Base-by-base conservation (phyloP, 2,888 invertebrate species). In the Junonia oenone region DNA sequence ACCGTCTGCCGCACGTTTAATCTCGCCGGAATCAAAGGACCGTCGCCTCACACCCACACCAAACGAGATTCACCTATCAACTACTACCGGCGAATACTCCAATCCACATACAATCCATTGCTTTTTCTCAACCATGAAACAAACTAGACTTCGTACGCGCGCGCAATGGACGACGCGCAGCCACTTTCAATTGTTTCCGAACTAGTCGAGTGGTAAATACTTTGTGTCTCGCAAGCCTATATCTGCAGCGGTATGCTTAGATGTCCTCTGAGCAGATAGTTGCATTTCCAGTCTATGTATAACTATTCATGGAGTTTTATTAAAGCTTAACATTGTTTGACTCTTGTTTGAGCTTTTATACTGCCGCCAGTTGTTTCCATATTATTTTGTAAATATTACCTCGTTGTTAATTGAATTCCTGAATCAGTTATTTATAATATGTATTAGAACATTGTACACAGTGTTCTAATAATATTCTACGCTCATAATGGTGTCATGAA, bases 1-100 rank as follows among this genome's bases (percentile, higher is more conserved):
- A 87, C 90, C 89, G 90, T 89, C 89, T 85, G 89, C 86, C 84
- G 88, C 90, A 88, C 88, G 90, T 85, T 88, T 90, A 90, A 87
- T 86, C 88, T 90, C 88, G 83, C 83, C 81, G 80, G 83, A 90
- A 88, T 86, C 87, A 86, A 87, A 88, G 89, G 87, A 87, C 85
- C 81, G 82, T 81, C 84, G 81, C 86, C 85, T 83, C 86, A 85
- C 83, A 81, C 83, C 85, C 81, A 75, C 76, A 77, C 68, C 68
- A 63, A 68, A 81, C 75, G 65, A 68, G 69, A 68, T 73, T 72
- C 74, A 75, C 76, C 72, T 72, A 71, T 75, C 66, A 68, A 69
- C 64, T 70, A 70, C 69, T 68, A 59, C 67, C 58, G 61, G 55
- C 66, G 67, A 67, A 63, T 51, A 56, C 55, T 40, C 55, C 56